These are phyloP conservation scores for Bubalus kerabau DNA, from an alignment of 2,113 vertebrate genomes.

Conservation along the genomic window DNA sequence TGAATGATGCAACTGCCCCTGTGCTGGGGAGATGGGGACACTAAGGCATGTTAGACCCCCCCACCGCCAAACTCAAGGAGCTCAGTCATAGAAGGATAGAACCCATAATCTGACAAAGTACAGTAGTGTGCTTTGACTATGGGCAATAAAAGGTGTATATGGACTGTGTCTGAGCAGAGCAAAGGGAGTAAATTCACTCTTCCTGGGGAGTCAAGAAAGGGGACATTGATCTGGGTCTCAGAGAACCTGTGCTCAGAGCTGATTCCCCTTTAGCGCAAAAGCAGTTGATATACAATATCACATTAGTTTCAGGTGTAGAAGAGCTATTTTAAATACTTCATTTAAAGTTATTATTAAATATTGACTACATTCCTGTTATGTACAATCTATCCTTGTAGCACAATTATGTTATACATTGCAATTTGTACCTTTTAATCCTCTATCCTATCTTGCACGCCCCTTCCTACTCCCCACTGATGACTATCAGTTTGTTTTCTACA, in stretches of 20 bases:
- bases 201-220: neutral
- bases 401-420: neutral
- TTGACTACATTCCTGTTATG: neutral
- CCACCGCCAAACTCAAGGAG: neutral
- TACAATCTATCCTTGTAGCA: neutral
- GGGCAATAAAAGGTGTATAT: rapidly evolving
- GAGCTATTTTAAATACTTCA: neutral
- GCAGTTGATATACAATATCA: neutral
- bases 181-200: too few species aligned
- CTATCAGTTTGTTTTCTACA: neutral
- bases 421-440: neutral
- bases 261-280: neutral
- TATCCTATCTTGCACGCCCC: neutral
- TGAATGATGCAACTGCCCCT: neutral
- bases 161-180: neutral
- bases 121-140: neutral
- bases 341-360: neutral
- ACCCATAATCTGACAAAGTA: neutral
- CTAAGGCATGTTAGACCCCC: rapidly evolving
- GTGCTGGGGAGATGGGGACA: neutral
- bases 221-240: neutral
- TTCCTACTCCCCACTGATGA: neutral
- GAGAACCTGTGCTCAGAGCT: rapidly evolving
- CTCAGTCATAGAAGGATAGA: neutral
- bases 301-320: neutral